A percentile compares a stretch with the other conserved stretches of the same genome.
Conservation (phyloP, 2,797 vertebrate species). For the Selene dorsalis region DNA sequence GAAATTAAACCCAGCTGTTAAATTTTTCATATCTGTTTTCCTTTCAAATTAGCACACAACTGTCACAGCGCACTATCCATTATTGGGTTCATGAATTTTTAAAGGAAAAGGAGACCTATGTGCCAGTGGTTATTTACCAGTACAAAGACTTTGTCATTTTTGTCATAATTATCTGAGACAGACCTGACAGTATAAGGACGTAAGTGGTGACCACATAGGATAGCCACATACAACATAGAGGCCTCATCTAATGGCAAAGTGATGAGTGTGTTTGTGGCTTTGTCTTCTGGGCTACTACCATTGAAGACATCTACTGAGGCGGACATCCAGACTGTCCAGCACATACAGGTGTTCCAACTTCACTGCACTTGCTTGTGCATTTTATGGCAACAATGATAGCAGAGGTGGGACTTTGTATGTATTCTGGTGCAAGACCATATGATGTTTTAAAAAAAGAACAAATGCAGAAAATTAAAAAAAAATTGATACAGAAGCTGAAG, state of each 20-base stretch:
- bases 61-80: background rate
- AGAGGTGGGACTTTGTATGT: background rate
- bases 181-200: no score
- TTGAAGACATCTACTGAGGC: slow-evolving; percentile 5
- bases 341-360: background rate
- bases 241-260: background rate
- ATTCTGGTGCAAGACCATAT: no score
- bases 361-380: slow-evolving; percentile 13
- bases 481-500: no score
- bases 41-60: slow-evolving; percentile 18
- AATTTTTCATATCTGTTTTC: slow-evolving; percentile 30
- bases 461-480: no score
- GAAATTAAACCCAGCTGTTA: slow-evolving; percentile 26
- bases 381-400: background rate
- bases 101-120: background rate
- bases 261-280: slow-evolving; percentile 10
- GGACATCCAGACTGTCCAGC: background rate
- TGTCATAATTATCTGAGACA: background rate
- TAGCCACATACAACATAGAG: background rate
- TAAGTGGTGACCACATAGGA: background rate
- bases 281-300: slow-evolving; percentile 4
- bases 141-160: background rate
- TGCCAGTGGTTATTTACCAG: background rate
- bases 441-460: no score
- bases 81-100: slow-evolving; percentile 30